Conservation (phyloP, 2,113 vertebrate species). For the Mola mola region DNA sequence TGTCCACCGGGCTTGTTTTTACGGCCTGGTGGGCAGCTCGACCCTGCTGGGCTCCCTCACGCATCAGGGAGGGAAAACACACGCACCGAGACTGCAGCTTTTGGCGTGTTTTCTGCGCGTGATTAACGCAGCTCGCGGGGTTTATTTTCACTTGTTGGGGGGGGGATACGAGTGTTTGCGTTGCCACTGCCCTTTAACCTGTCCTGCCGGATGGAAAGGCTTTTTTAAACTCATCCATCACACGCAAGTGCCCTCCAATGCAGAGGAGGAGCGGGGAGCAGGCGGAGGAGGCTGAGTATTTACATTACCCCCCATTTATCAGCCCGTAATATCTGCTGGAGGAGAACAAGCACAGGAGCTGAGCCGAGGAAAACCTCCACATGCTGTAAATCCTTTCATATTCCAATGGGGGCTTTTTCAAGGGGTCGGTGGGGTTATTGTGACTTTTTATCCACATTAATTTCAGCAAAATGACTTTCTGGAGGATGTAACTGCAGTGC, state of each 20-base stretch:
- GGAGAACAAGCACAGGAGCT: constrained; percentile 34
- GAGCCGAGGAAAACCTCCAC: constrained; percentile 11
- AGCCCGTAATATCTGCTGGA: constrained; percentile 33
- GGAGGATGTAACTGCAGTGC: no score
- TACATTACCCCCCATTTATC: constrained; percentile 62
- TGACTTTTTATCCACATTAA: background rate
- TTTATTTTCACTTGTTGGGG: constrained; percentile 68
- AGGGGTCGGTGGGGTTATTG: constrained; percentile 24
- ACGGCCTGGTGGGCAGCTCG: no score
- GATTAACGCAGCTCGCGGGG: constrained; percentile 46
- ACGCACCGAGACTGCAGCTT: constrained; percentile 7
- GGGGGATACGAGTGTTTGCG: constrained; percentile 66
- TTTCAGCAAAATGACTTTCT: background rate
- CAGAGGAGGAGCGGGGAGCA: constrained; percentile 45
- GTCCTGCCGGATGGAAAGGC: constrained; percentile 72
- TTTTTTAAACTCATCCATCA: constrained; percentile 77
- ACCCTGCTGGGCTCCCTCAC: no score
- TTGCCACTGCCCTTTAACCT: constrained; percentile 73
- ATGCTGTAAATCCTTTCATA: constrained; percentile 54
- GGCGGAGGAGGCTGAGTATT: constrained; percentile 51
- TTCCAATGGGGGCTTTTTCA: constrained; percentile 1
- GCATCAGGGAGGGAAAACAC: constrained; percentile 4
- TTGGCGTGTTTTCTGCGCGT: constrained; percentile 30
- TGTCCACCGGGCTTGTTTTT: constrained; percentile 26
- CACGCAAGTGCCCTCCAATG: constrained; percentile 65